Percentiles rank a stretch among this genome's conserved stretches.
phyloP scores from a whole-genome alignment of 2,888 invertebrate genomes.

The Pteria penguin region DNA sequence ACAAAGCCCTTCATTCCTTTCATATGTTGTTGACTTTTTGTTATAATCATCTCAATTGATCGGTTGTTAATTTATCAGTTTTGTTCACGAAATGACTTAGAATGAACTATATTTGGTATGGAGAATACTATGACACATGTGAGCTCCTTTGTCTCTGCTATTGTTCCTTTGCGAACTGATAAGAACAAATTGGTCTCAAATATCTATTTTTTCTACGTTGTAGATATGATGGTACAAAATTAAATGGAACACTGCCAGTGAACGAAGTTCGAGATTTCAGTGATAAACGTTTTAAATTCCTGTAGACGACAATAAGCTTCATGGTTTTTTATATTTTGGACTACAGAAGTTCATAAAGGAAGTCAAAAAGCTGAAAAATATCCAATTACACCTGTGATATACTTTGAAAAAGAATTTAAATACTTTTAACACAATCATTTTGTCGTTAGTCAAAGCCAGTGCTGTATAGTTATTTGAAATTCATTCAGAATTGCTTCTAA shows the following conservation, averaged over 20 bases:
- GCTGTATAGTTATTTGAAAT: conserved; percentile 38
- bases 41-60: conserved; percentile 30
- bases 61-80: conserved; percentile 36
- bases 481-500: too few relatives aligned
- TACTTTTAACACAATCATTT: neutral
- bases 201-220: conserved; percentile 28
- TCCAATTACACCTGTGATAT: conserved; percentile 19
- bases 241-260: conserved; percentile 34
- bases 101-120: conserved; percentile 21
- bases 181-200: conserved; percentile 30
- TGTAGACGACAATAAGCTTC: conserved; percentile 1
- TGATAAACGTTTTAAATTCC: neutral
- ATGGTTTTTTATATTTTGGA: conserved; percentile 7
- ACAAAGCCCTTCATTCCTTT: conserved; percentile 29
- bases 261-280: conserved; percentile 12
- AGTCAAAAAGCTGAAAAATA: conserved; percentile 39
- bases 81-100: conserved; percentile 24
- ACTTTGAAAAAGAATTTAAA: neutral
- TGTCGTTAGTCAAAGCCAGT: conserved; percentile 36
- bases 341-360: conserved; percentile 3
- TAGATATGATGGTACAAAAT: conserved; percentile 28
- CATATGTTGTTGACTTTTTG: neutral
- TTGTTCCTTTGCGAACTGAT: conserved; percentile 27
- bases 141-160: conserved; percentile 27
- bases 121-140: conserved; percentile 33